A percentile compares a stretch with the other conserved stretches of the same genome.
Conservation (phyloP, 2,888 invertebrate species). For the Yponomeuta sedellus region DNA sequence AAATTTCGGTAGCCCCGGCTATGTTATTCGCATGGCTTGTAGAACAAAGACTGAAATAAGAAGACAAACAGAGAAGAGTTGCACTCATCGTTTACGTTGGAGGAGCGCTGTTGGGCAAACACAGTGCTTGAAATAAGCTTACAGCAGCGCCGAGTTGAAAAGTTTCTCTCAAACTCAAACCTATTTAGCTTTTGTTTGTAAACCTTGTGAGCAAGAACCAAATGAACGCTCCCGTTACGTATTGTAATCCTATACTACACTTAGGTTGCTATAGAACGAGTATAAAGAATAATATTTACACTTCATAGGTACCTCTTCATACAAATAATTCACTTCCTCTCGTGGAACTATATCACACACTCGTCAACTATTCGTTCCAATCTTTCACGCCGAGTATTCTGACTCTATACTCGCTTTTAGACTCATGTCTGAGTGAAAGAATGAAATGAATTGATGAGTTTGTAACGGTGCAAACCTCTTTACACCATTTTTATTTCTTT, state of each 20-base stretch:
- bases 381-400: too few relatives aligned
- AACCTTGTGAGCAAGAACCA: slow-evolving; percentile 12
- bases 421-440: too few relatives aligned
- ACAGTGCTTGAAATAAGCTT: slow-evolving; percentile 44
- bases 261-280: too few relatives aligned
- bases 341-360: too few relatives aligned
- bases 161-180: slow-evolving; percentile 34
- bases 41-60: slow-evolving; percentile 50
- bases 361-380: too few relatives aligned
- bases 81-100: slow-evolving; percentile 58
- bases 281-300: too few relatives aligned
- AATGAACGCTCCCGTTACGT: not conserved
- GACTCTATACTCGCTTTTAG: too few relatives aligned
- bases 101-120: slow-evolving; percentile 48
- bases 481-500: too few relatives aligned
- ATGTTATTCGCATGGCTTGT: slow-evolving; percentile 41
- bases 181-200: slow-evolving; percentile 20
- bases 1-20: not conserved
- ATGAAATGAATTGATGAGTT: too few relatives aligned
- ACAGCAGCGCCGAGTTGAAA: slow-evolving; percentile 44
- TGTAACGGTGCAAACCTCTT: too few relatives aligned
- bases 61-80: slow-evolving; percentile 52
- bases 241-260: not conserved
- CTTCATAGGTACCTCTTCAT: too few relatives aligned
- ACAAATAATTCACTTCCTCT: too few relatives aligned